Evolutionary conservation across 2,113 vertebrate species (phyloP).

Genomic region (Mormyrus lacerda): DNA sequence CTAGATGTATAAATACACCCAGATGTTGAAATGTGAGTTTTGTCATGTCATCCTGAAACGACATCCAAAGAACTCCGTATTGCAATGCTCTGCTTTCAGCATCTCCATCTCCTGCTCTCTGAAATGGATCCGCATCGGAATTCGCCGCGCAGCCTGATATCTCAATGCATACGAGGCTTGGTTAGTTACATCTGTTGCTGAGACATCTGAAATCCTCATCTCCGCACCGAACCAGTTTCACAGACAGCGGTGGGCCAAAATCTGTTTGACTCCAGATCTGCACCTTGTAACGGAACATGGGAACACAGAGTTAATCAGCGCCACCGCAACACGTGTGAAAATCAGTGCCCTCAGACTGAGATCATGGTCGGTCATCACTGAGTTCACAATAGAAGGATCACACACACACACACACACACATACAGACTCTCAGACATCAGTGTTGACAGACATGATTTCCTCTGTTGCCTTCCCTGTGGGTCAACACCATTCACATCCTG

Average conservation of each 20-base stretch:
- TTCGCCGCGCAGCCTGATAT: background rate
- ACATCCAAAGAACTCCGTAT: background rate
- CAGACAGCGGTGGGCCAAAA: background rate
- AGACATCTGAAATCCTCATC: slow-evolving; percentile 8
- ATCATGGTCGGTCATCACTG: too few relatives aligned
- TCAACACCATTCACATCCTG: background rate
- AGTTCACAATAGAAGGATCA: background rate
- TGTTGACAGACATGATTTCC: background rate
- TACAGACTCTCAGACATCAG: background rate
- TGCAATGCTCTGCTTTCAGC: background rate
- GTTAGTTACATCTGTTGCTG: background rate
- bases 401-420: background rate
- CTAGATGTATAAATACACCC: background rate
- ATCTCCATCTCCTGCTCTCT: background rate
- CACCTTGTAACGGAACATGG: too few relatives aligned
- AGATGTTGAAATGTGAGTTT: background rate
- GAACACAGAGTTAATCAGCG: background rate
- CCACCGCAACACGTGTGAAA: background rate
- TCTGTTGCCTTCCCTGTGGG: background rate
- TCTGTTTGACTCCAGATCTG: background rate
- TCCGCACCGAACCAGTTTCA: background rate
- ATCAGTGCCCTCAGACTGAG: background rate
- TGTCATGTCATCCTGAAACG: background rate
- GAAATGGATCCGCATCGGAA: background rate
- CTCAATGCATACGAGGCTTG: background rate